phyloP scores from a whole-genome alignment of 2,888 invertebrate species.

The Microdon myrmicae region DNA sequence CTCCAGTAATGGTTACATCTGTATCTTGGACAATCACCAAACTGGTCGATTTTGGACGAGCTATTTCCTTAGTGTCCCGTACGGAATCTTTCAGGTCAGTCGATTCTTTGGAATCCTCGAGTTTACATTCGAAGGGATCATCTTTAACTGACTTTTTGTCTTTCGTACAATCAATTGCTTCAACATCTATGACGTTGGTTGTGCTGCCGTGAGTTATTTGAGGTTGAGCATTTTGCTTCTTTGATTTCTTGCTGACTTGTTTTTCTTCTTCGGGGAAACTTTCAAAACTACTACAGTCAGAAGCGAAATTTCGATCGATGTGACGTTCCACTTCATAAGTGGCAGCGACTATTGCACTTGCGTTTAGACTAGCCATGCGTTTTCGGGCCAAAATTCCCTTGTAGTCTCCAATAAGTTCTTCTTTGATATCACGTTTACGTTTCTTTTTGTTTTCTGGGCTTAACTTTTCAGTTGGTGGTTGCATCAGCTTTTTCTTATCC shows the following conservation, averaged over 20 bases:
- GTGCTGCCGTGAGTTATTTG: neutral
- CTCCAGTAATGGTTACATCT: slow-evolving; percentile 88
- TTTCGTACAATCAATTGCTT: slow-evolving; percentile 62
- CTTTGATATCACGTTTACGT: slow-evolving; percentile 67
- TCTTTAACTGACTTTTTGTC: slow-evolving; percentile 61
- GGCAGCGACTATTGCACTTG: slow-evolving; percentile 88
- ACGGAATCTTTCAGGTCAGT: slow-evolving; percentile 32
- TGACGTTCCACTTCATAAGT: slow-evolving; percentile 78
- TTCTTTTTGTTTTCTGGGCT: slow-evolving; percentile 60
- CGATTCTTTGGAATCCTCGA: slow-evolving; percentile 19
- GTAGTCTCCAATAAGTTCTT: slow-evolving; percentile 71
- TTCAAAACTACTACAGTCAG: slow-evolving; percentile 64
- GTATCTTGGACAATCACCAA: slow-evolving; percentile 87
- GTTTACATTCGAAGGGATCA: slow-evolving; percentile 17
- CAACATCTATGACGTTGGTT: slow-evolving; percentile 55
- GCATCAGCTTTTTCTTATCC: slow-evolving; percentile 67
- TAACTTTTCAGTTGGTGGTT: slow-evolving; percentile 60
- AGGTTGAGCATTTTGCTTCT: slow-evolving; percentile 38
- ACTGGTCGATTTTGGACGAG: slow-evolving; percentile 68
- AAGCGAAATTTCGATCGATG: slow-evolving; percentile 63
- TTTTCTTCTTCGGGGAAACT: slow-evolving; percentile 62
- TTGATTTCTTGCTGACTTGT: slow-evolving; percentile 61
- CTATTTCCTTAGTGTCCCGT: slow-evolving; percentile 62
- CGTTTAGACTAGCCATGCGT: slow-evolving; percentile 91
- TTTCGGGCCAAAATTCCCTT: slow-evolving; percentile 90